Percentiles rank a stretch among this genome's conserved stretches.
Conservation (phyloP, 2,113 vertebrate species). For the Aegithalos caudatus region DNA sequence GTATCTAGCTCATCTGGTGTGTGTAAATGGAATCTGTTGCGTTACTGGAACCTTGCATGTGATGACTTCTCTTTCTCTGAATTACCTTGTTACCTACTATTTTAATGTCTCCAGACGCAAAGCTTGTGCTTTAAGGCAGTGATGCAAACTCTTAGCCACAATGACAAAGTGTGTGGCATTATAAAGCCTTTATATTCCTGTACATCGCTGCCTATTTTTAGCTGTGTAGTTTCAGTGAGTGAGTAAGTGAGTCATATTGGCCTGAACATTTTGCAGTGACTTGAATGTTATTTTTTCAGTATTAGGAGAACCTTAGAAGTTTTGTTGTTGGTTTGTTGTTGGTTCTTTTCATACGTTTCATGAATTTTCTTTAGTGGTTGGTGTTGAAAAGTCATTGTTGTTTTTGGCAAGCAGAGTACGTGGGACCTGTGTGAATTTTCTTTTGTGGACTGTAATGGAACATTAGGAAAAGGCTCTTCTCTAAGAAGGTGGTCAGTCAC, state of each 20-base stretch:
- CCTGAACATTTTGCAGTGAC: not conserved
- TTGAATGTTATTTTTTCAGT: not conserved
- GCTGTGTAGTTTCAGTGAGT: slow-evolving; percentile 5
- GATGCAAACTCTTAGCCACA: not conserved
- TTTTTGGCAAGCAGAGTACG: not conserved
- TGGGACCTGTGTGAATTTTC: not conserved
- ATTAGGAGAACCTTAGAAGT: not conserved
- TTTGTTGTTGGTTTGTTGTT: not conserved
- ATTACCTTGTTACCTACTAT: not conserved
- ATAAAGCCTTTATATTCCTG: slow-evolving; percentile 27
- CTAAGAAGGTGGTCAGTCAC: not conserved
- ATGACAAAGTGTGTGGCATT: slow-evolving; percentile 41
- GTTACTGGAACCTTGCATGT: not conserved
- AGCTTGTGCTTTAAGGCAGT: not conserved
- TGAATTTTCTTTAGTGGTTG: not conserved
- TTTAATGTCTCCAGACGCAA: not conserved
- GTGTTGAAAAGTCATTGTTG: not conserved
- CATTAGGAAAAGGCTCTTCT: not conserved
- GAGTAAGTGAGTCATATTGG: slow-evolving; percentile 31
- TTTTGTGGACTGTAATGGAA: not conserved
- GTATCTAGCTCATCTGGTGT: not conserved
- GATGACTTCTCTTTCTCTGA: not conserved
- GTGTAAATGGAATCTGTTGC: not conserved
- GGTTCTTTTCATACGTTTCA: not conserved
- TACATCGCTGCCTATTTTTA: slow-evolving; percentile 26